Percentiles rank a stretch among this genome's conserved stretches.
phyloP scores from a whole-genome alignment of 1,140 invertebrate species.

The Eumaeus atala region DNA sequence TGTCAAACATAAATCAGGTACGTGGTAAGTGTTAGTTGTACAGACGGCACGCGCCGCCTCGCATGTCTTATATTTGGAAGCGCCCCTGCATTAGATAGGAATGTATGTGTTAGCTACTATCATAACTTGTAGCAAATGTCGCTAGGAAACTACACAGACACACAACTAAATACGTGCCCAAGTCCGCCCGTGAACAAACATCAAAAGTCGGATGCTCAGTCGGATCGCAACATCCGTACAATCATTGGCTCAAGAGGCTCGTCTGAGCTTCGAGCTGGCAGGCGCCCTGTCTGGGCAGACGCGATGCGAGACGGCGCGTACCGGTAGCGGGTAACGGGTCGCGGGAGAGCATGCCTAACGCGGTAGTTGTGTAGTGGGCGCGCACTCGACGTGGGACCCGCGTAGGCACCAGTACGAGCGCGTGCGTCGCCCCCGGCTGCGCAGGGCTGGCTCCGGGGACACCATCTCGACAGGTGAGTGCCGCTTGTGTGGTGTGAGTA shows the following conservation, averaged over 20 bases:
- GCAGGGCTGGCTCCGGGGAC: slow-evolving; percentile 56
- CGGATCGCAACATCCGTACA: no score
- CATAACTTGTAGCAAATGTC: no score
- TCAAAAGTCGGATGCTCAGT: no score
- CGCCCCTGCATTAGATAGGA: no score
- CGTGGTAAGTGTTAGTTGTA: slow-evolving; percentile 15
- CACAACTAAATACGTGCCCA: no score
- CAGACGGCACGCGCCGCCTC: no score
- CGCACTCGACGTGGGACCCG: slow-evolving; percentile 90
- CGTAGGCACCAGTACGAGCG: slow-evolving; percentile 91
- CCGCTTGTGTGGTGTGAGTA: background rate
- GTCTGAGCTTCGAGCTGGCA: background rate
- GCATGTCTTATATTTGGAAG: no score
- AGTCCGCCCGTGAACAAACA: no score
- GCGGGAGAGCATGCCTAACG: slow-evolving; percentile 39
- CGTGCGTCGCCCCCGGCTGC: slow-evolving; percentile 48
- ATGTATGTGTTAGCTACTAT: no score
- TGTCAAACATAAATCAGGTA: slow-evolving; percentile 37
- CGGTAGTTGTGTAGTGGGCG: slow-evolving; percentile 73
- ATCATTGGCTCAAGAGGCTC: no score
- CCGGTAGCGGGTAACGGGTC: slow-evolving; percentile 15
- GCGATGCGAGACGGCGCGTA: background rate
- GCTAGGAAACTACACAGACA: no score
- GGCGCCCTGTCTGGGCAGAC: background rate
- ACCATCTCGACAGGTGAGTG: slow-evolving; percentile 59